A percentile compares a stretch with the other conserved stretches of the same genome.
Conservation (phyloP, 1,140 invertebrate species). For the Conus ventricosus region DNA sequence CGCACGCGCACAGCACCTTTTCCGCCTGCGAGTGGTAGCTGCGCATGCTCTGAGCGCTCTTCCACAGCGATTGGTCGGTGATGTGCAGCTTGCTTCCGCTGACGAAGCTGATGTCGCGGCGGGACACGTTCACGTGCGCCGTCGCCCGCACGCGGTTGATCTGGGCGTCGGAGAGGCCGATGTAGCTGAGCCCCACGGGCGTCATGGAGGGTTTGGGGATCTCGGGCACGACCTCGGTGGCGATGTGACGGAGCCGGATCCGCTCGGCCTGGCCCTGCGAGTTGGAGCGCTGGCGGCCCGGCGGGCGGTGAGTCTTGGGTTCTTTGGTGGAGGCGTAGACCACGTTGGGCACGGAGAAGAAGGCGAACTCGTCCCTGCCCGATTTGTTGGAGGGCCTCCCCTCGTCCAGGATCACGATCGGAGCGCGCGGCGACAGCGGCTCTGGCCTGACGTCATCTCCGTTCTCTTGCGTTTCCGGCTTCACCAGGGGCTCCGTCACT, state of each 20-base stretch:
- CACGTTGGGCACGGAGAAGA: conserved; percentile 40
- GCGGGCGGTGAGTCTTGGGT: neutral
- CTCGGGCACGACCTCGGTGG: neutral
- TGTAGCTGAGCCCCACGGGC: conserved; percentile 37
- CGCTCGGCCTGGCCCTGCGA: conserved; percentile 22
- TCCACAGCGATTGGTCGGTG: conserved; percentile 84
- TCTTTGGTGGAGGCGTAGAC: conserved; percentile 2
- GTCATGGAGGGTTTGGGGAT: conserved; percentile 6
- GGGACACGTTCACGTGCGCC: conserved; percentile 91
- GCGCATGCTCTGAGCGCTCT: conserved; percentile 42
- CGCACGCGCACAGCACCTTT: conserved; percentile 81
- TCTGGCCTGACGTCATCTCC: conserved; percentile 13
- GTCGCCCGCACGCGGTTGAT: conserved; percentile 56
- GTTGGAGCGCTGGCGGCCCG: conserved; percentile 25
- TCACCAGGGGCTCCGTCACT: neutral
- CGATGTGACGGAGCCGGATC: neutral
- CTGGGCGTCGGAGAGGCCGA: conserved; percentile 44
- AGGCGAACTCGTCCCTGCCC: neutral
- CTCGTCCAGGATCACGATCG: neutral
- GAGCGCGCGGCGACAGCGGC: neutral
- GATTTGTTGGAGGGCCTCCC: neutral
- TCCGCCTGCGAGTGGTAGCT: conserved; percentile 13
- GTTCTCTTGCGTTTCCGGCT: neutral
- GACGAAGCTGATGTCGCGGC: conserved; percentile 92
- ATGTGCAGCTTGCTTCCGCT: conserved; percentile 94